Base-by-base conservation (phyloP, 2,797 vertebrate species). In the Staurois parvus region DNA sequence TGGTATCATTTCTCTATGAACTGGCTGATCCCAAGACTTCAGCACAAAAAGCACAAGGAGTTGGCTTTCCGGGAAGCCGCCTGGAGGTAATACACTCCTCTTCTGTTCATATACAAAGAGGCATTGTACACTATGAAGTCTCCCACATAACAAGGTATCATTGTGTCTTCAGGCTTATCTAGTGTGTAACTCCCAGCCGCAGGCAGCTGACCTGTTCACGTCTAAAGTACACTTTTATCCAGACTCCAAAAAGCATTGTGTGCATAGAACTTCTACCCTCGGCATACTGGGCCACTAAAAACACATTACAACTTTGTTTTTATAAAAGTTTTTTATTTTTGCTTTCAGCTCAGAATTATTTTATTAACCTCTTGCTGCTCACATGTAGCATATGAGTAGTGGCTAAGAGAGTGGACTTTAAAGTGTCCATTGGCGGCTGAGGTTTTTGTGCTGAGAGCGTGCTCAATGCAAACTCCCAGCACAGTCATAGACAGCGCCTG, bases 41-140 rank as follows among this genome's bases (percentile, higher is more conserved):
- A 59, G n/a, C 68, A 12, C 19, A 32, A 4, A 21, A 19, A 62
- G 17, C 45, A 72, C n/a, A 81, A 56, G 59, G 30, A 68, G 13
- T 48, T 29, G 15, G 52, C 69, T 17, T 8, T 15, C 17, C 6
- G 3, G 48, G 45, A 12, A 73, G 74, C 28, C 13, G 12, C 45
- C 45, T n/a, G 45, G 11, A 59, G 37, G 73, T 28, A 85, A 78
- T 52, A 72, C 52, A 78, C 75, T 52, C 59, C 62, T 29, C 42
- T 56, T 79, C 48, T 73, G 34, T 42, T 45, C 32, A 32, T 72
- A 77, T 70, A 87, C 76, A 87, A 87, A 66, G 69, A 59, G 26
- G 75, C 85, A 56, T 87, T 87, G 85, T 87, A 64, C 29, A 28
- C 15, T 42, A 80, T 26, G 29, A 83, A 79, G 45, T 87, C 30